Base-by-base conservation (phyloP, 2,888 invertebrate species). In the Lepidocyrtinus sp. region DNA sequence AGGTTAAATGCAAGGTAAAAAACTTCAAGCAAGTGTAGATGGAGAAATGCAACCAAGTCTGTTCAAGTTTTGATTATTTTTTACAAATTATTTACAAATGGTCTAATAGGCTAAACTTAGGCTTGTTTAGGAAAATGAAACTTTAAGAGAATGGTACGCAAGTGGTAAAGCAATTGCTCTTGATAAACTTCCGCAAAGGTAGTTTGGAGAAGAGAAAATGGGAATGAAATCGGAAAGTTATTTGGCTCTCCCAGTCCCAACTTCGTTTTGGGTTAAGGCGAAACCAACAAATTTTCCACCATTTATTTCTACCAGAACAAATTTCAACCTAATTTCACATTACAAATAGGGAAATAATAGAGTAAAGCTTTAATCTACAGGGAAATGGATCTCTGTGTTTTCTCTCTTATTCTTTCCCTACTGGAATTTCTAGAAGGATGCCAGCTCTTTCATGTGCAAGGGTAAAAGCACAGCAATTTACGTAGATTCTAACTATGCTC, bases 301-400 rank as follows among this genome's bases (percentile, higher is more conserved):
- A 12, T 36, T 36, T 36, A 36, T 36, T 36, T 36, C 36, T 36
- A 59, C 15, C 21, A 22, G 19, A 73, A 45, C 64, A 64, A 72
- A 72, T 72, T 71, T 72, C 65, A 65, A 55, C 73, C 73, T 73
- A 73, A 73, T 73, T 73, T 73, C 59, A 65, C 73, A 73, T 73
- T 73, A 65, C n/a, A 36, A 36, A 36, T 45, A 59, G 46, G 27
- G 64, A 73, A 73, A 65, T 73, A 65, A 73, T 64, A 22, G 65
- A 62, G 50, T 68, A 75, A 68, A 75, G 36, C 69, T 62, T 61
- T 75, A 69, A 75, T 69, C 75, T 69, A 19, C 21, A 26, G 75
- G 63, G 75, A 69, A 69, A 75, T 75, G 69, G 68, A 69, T 75
- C 61, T 62, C 69, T 63, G 12, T n/a, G n/a, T n/a, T 59, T 45